phyloP scores from a whole-genome alignment of 1,140 invertebrate species.

The Arctopsyche grandis region DNA sequence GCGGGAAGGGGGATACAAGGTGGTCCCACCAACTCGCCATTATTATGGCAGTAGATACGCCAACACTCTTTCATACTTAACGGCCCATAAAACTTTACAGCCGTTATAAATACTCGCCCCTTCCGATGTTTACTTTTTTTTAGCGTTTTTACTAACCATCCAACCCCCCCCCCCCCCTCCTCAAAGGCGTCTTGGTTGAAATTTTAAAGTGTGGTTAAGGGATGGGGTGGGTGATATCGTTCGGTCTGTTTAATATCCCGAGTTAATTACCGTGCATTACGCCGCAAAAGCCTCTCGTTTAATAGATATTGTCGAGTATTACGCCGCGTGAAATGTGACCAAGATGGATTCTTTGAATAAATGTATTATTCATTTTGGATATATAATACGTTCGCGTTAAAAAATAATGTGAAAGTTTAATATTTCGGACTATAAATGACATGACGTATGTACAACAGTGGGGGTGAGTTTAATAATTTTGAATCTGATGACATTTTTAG shows the following conservation, averaged over 20 bases:
- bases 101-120: slow-evolving; percentile 53
- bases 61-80: slow-evolving; percentile 55
- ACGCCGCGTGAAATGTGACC: neutral
- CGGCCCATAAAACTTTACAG: slow-evolving; percentile 55
- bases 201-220: too few relatives aligned
- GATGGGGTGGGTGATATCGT: neutral
- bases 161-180: too few relatives aligned
- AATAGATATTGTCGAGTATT: neutral
- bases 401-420: too few relatives aligned
- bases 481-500: too few relatives aligned
- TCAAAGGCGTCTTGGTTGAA: neutral
- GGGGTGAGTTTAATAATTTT: too few relatives aligned
- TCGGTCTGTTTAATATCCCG: slow-evolving; percentile 49
- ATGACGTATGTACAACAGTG: too few relatives aligned
- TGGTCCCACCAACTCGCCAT: neutral
- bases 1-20: neutral
- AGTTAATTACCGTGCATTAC: slow-evolving; percentile 53
- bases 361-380: neutral
- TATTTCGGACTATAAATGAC: too few relatives aligned
- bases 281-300: neutral
- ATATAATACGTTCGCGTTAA: neutral
- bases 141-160: slow-evolving; percentile 9
- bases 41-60: slow-evolving; percentile 49
- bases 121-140: slow-evolving; percentile 52
- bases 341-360: neutral